Evolutionary conservation across 30 jellyfish, hydroid and myxozoan genomes (phyloP).

Genomic region (Hydractinia echinata): DNA sequence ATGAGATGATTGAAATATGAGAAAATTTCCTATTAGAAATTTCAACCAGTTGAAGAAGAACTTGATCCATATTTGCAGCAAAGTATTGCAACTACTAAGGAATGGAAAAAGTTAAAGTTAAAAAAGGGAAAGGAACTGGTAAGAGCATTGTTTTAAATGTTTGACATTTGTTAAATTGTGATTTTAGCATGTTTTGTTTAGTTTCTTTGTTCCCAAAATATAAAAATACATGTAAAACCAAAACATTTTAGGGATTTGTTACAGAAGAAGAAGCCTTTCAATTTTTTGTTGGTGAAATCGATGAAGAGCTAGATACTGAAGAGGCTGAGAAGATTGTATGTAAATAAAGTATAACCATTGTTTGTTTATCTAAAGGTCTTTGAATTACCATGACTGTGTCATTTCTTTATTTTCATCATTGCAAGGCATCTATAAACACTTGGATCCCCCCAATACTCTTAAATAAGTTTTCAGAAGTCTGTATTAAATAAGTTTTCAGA

Average conservation of each 20-base stretch:
- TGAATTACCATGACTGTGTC: too few relatives aligned
- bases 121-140: conserved; percentile 47
- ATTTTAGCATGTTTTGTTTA: too few relatives aligned
- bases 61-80: conserved; percentile 67
- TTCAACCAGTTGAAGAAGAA: conserved; percentile 54
- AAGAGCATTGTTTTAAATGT: neutral
- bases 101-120: conserved; percentile 66
- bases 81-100: conserved; percentile 75
- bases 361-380: too few relatives aligned
- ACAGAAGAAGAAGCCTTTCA: conserved; percentile 90
- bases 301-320: conserved; percentile 47
- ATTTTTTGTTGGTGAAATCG: conserved; percentile 75
- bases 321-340: conserved; percentile 28
- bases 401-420: too few relatives aligned
- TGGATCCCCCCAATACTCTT: too few relatives aligned
- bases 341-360: neutral
- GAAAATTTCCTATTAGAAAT: conserved; percentile 9
- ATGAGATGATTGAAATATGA: too few relatives aligned
- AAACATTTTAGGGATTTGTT: conserved; percentile 65
- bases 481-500: too few relatives aligned
- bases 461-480: too few relatives aligned
- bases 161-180: neutral
- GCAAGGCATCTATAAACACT: too few relatives aligned
- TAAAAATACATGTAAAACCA: neutral
- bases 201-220: neutral